phyloP scores from a whole-genome alignment of 2,113 vertebrate genomes.

The Thunnus thynnus region DNA sequence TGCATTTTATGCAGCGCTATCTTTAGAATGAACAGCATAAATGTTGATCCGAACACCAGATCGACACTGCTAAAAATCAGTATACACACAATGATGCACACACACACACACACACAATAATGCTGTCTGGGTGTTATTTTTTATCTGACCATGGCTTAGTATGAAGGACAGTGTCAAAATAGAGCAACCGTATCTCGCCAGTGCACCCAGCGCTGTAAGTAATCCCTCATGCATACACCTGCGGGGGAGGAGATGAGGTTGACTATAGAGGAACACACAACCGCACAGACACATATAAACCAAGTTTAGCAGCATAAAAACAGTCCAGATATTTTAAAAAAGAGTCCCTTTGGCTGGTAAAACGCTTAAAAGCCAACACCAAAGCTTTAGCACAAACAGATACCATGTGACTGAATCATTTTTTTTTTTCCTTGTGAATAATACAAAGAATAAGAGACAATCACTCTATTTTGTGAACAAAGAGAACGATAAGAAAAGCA shows the following conservation, averaged over 20 bases:
- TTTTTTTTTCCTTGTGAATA: slow-evolving; percentile 21
- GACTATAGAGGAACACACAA: slow-evolving; percentile 22
- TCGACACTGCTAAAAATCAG: not conserved
- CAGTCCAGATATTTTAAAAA: slow-evolving; percentile 20
- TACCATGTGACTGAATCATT: slow-evolving; percentile 20
- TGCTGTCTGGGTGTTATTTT: not conserved
- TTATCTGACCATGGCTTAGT: slow-evolving; percentile 38
- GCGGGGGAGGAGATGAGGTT: slow-evolving; percentile 56
- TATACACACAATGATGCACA: not conserved
- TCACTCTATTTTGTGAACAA: slow-evolving; percentile 56
- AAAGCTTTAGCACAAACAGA: slow-evolving; percentile 15
- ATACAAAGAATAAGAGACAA: slow-evolving; percentile 49
- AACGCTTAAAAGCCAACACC: slow-evolving; percentile 7
- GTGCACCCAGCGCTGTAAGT: slow-evolving; percentile 47
- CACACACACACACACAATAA: not conserved
- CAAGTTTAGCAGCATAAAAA: slow-evolving; percentile 21
- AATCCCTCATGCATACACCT: slow-evolving; percentile 65
- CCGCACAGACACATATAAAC: slow-evolving; percentile 20
- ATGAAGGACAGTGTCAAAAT: slow-evolving; percentile 65
- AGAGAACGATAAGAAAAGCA: slow-evolving; percentile 55
- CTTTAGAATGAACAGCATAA: not conserved
- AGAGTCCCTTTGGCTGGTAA: slow-evolving; percentile 2
- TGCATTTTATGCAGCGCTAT: not conserved
- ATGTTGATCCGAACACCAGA: slow-evolving; percentile 1
- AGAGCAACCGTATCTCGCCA: slow-evolving; percentile 60